phyloP scores from a whole-genome alignment of 2,113 vertebrate species.

The Ramphastos sulfuratus region DNA sequence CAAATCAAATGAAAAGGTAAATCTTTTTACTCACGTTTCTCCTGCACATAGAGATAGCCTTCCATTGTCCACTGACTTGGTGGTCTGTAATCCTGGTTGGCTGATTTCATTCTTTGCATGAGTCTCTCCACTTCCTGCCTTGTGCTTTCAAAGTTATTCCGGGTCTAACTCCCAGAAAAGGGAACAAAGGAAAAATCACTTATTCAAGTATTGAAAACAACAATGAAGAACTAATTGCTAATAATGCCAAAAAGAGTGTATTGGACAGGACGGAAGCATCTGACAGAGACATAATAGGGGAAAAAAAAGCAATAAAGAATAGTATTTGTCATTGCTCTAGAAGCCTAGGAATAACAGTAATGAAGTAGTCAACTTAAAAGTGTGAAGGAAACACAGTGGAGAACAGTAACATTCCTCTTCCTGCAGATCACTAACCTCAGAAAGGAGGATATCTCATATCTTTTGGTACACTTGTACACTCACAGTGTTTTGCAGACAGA shows the following conservation, averaged over 20 bases:
- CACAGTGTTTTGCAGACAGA: neutral
- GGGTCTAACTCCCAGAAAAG: conserved; percentile 78
- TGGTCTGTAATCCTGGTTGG: conserved; percentile 91
- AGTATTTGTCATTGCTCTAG: neutral
- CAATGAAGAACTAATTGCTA: neutral
- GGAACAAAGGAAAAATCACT: neutral
- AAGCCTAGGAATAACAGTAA: neutral
- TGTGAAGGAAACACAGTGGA: neutral
- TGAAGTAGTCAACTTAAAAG: neutral
- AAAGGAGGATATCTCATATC: neutral
- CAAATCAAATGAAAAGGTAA: neutral
- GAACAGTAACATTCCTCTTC: neutral
- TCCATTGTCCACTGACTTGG: conserved; percentile 96
- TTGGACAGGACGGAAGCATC: neutral
- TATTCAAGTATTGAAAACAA: neutral
- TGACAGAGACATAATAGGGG: neutral
- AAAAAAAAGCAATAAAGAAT: neutral
- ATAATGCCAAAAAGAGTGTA: neutral
- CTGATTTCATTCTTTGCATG: conserved; percentile 96
- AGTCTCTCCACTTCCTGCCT: conserved; percentile 94
- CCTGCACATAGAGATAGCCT: conserved; percentile 94
- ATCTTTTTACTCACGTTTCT: conserved; percentile 88
- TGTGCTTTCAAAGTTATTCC: conserved; percentile 99
- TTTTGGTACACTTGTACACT: neutral
- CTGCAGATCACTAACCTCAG: neutral